Conservation (phyloP, 2,113 vertebrate species). For the Talpa occidentalis region DNA sequence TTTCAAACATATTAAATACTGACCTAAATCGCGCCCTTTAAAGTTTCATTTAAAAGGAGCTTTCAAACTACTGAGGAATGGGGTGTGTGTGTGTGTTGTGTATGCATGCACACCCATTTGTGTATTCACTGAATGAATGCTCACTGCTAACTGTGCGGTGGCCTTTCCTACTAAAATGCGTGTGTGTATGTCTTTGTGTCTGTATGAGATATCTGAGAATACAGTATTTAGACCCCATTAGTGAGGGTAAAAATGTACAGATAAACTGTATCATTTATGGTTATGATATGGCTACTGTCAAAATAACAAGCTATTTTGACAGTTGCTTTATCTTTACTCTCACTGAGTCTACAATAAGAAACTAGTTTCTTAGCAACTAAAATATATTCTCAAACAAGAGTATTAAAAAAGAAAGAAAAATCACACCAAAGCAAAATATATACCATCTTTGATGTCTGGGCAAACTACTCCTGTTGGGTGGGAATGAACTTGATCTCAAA, state of each 20-base stretch:
- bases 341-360: constrained; percentile 82
- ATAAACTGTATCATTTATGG: constrained; percentile 83
- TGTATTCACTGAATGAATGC: neutral
- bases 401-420: constrained; percentile 66
- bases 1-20: neutral
- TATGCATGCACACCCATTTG: accelerated
- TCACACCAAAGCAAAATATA: neutral
- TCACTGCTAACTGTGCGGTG: neutral
- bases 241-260: constrained; percentile 75
- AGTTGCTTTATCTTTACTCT: constrained; percentile 86
- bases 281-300: constrained; percentile 86
- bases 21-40: neutral
- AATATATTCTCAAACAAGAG: constrained; percentile 84
- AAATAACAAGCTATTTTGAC: constrained; percentile 86
- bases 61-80: neutral
- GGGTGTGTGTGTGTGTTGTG: neutral
- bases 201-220: constrained; percentile 46
- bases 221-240: constrained; percentile 76
- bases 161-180: constrained; percentile 21
- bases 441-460: neutral
- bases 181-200: neutral
- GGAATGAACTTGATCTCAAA: neutral
- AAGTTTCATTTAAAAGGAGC: neutral
- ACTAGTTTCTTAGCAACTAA: constrained; percentile 90
- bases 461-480: neutral